phyloP scores from a whole-genome alignment of 1,140 invertebrate genomes.

The Caenorhabditis latens region DNA sequence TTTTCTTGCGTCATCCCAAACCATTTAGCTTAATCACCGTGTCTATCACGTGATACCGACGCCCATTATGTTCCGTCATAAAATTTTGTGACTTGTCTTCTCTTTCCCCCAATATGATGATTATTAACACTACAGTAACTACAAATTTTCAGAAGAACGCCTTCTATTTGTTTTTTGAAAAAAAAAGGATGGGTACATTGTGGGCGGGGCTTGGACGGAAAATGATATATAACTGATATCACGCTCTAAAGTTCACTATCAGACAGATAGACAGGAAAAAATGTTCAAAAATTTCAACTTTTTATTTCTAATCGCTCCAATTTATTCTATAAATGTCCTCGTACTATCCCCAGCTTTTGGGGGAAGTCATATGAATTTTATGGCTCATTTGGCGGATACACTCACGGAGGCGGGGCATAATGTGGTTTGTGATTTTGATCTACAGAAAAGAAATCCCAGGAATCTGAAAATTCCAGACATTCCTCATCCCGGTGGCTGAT shows the following conservation, averaged over 20 bases:
- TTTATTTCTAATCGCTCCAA: neutral
- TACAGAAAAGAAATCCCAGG: neutral
- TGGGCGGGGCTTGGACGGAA: neutral
- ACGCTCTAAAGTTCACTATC: neutral
- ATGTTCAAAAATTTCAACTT: neutral
- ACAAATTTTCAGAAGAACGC: neutral
- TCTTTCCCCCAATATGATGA: too few relatives aligned
- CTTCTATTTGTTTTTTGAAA: conserved; percentile 25
- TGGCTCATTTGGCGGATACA: conserved; percentile 59
- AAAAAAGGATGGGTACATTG: neutral
- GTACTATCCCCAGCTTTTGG: conserved; percentile 52
- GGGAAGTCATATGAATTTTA: conserved; percentile 56
- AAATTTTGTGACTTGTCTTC: conserved; percentile 1
- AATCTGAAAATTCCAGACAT: neutral
- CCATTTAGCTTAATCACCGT: neutral
- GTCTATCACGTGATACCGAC: neutral
- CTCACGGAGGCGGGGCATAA: conserved; percentile 79
- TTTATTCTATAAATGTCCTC: neutral
- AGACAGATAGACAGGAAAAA: neutral
- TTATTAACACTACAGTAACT: conserved; percentile 1
- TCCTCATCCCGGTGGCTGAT: conserved; percentile 17
- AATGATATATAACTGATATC: neutral
- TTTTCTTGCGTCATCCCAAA: too few relatives aligned
- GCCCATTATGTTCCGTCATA: neutral
- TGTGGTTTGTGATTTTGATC: conserved; percentile 47